Conservation (phyloP, 2,888 invertebrate species). For the Conus canariensis region DNA sequence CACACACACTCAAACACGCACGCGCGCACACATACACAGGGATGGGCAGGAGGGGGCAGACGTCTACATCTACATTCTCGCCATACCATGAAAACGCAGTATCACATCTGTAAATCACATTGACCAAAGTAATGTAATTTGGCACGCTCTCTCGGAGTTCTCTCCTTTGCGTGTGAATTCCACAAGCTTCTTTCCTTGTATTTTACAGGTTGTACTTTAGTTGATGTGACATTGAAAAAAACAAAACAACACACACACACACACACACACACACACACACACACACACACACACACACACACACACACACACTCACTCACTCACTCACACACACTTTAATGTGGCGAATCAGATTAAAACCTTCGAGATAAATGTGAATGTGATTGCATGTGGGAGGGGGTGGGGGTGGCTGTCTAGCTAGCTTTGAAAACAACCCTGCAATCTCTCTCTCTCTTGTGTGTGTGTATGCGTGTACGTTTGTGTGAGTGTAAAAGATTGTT, state of each 20-base stretch:
- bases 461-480: constrained; percentile 6
- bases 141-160: neutral
- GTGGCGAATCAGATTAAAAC: no score
- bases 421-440: no score
- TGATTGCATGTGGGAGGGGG: neutral
- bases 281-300: no score
- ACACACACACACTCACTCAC: no score
- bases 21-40: neutral
- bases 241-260: no score
- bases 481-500: neutral
- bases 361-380: neutral
- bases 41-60: no score
- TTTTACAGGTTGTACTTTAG: no score
- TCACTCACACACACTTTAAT: no score
- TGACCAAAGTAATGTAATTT: neutral
- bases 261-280: no score
- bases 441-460: neutral
- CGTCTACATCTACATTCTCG: no score
- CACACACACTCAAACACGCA: neutral
- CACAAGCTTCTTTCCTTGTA: neutral
- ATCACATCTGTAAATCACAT: neutral
- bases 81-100: neutral
- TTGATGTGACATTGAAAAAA: no score
- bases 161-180: neutral
- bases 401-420: neutral